A percentile compares a stretch with the other conserved stretches of the same genome.
Evolutionary conservation across 2,797 vertebrate species (phyloP).

Genomic region (Manis pentadactyla): DNA sequence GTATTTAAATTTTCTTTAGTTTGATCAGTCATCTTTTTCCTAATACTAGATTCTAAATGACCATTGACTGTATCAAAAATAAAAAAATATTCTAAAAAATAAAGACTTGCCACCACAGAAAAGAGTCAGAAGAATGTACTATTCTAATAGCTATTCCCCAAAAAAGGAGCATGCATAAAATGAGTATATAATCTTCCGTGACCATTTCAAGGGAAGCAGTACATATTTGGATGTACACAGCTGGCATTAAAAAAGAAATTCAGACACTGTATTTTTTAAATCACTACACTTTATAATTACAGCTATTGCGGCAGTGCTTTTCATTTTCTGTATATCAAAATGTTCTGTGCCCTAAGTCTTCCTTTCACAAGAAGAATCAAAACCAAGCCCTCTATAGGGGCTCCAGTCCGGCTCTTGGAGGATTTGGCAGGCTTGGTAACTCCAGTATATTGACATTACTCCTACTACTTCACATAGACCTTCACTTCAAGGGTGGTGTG

Average conservation of each 20-base stretch:
- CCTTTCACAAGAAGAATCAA: conserved; percentile 1
- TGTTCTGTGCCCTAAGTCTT: conserved; percentile 33
- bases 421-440: background rate
- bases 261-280: conserved; percentile 8
- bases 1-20: conserved; percentile 42
- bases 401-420: background rate
- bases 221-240: background rate
- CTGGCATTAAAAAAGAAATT: conserved; percentile 33
- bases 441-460: background rate
- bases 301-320: background rate
- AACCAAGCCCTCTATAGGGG: background rate
- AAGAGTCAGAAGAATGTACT: conserved; percentile 23
- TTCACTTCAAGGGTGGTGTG: conserved; percentile 33
- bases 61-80: background rate
- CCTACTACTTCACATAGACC: conserved; percentile 12
- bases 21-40: conserved; percentile 9
- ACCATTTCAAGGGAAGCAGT: conserved; percentile 5
- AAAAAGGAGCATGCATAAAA: background rate
- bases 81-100: conserved; percentile 46
- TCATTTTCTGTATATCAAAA: conserved; percentile 23
- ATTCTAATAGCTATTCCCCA: background rate
- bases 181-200: background rate
- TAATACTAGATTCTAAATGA: conserved; percentile 5
- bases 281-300: conserved; percentile 10
- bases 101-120: conserved; percentile 18